These are phyloP conservation scores for Yponomeuta sedellus DNA, from an alignment of 2,888 invertebrate genomes.

Conservation along the genomic window DNA sequence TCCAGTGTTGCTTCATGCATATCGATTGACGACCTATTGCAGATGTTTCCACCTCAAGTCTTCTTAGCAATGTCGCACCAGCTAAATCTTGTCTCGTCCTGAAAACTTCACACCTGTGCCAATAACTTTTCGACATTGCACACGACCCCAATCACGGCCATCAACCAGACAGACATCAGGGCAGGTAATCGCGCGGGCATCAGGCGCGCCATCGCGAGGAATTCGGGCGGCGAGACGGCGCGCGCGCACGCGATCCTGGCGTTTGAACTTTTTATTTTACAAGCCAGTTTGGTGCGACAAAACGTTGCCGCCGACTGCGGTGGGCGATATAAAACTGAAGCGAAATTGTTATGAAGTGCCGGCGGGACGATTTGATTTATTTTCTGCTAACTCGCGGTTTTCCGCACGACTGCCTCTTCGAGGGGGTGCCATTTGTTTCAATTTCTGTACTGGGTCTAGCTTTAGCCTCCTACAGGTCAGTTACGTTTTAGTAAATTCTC, in stretches of 20 bases:
- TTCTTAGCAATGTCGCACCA: neutral
- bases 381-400: neutral
- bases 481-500: too few relatives aligned
- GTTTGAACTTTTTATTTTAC: neutral
- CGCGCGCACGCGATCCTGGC: slow-evolving; percentile 32
- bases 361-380: neutral
- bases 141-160: slow-evolving; percentile 35
- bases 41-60: too few relatives aligned
- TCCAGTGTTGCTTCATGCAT: too few relatives aligned
- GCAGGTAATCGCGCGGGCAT: slow-evolving; percentile 1
- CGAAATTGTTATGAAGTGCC: neutral
- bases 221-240: slow-evolving; percentile 42
- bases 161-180: slow-evolving; percentile 30
- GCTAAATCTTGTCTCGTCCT: neutral
- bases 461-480: neutral
- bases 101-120: too few relatives aligned
- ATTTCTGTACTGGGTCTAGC: neutral
- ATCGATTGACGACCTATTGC: too few relatives aligned
- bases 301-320: neutral
- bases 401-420: neutral
- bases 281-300: neutral
- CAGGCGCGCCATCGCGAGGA: slow-evolving; percentile 39
- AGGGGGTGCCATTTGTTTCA: too few relatives aligned
- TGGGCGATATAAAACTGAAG: neutral
- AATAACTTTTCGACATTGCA: slow-evolving; percentile 23